These are phyloP conservation scores for Pseudorhombus dupliciocellatus DNA, from an alignment of 2,113 vertebrate genomes.

Conservation along the genomic window DNA sequence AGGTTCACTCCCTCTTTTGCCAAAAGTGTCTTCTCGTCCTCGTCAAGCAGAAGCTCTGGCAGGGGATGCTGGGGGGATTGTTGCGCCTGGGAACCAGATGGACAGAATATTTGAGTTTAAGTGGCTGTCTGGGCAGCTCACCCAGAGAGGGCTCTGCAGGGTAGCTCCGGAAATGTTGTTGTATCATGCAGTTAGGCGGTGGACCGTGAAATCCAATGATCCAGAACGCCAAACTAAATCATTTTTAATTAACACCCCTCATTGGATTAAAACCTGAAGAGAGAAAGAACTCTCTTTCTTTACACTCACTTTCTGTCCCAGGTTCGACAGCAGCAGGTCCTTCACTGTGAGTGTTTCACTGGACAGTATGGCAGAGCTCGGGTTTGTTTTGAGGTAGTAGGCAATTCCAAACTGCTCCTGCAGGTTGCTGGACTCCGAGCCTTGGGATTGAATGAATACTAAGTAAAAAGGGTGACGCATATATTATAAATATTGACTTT, in stretches of 20 bases:
- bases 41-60: constrained; percentile 89
- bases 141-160: background rate
- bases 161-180: background rate
- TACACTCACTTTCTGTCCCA: constrained; percentile 83
- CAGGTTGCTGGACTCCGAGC: constrained; percentile 78
- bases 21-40: constrained; percentile 95
- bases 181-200: background rate
- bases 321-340: constrained; percentile 88
- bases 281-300: constrained; percentile 29
- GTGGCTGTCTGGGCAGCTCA: constrained; percentile 4
- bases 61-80: constrained; percentile 66
- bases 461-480: no score
- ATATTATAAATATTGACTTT: constrained; percentile 14
- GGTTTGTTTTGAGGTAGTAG: constrained; percentile 23
- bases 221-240: no score
- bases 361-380: background rate
- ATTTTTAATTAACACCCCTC: no score
- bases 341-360: constrained; percentile 85
- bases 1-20: constrained; percentile 90
- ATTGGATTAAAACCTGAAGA: no score
- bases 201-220: background rate
- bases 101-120: constrained; percentile 38
- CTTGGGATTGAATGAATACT: constrained; percentile 50
- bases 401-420: constrained; percentile 66
- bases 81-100: constrained; percentile 66